phyloP scores from a whole-genome alignment of 2,113 vertebrate species.

The Apus apus region DNA sequence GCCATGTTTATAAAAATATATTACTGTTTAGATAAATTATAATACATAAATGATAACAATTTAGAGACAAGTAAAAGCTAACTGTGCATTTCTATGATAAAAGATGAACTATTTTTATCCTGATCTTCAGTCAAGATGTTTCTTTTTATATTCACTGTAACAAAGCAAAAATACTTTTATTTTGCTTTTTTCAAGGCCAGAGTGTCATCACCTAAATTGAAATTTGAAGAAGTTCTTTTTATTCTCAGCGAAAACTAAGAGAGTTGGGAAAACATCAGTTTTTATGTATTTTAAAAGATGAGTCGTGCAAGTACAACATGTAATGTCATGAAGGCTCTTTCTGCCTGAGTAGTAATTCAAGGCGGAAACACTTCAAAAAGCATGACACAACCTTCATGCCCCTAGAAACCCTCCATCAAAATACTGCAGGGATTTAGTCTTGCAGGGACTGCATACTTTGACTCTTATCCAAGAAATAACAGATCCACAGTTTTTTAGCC shows the following conservation, averaged over 20 bases:
- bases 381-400: background rate
- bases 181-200: background rate
- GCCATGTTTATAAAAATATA: background rate
- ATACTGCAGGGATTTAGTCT: background rate
- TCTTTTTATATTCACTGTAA: background rate
- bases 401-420: background rate
- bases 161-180: background rate
- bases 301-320: rapidly evolving
- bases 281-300: background rate
- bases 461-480: background rate
- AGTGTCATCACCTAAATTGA: background rate
- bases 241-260: background rate
- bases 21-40: background rate
- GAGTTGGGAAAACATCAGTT: background rate
- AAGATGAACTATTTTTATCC: background rate
- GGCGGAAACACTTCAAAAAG: background rate
- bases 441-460: background rate
- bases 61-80: background rate
- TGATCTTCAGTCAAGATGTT: background rate
- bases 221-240: background rate
- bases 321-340: background rate
- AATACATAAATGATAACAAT: background rate
- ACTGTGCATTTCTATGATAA: background rate
- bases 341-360: background rate
- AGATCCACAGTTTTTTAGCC: background rate